Evolutionary conservation across 1,140 invertebrate genomes (phyloP).

Genomic region (Neodiprion lecontei): DNA sequence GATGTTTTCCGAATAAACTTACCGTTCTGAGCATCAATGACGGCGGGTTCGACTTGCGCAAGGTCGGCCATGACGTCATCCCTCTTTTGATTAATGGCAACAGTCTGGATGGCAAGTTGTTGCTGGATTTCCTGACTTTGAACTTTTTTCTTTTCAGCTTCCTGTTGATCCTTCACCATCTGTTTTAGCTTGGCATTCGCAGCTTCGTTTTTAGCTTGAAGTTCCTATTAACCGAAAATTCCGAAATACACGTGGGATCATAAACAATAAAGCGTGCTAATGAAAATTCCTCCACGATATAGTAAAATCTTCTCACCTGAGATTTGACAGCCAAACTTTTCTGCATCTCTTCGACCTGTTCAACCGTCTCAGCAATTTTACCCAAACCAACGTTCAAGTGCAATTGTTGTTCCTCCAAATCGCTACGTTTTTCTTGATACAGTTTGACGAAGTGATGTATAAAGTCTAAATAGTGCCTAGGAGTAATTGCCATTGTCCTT

Average conservation of each 20-base stretch:
- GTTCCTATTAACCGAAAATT: constrained; percentile 67
- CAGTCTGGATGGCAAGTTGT: constrained; percentile 87
- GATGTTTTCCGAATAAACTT: constrained; percentile 42
- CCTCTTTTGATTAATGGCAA: constrained; percentile 92
- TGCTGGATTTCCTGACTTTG: constrained; percentile 97
- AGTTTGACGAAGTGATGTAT: constrained; percentile 99
- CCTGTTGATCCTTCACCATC: constrained; percentile 99
- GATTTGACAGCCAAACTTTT: constrained; percentile 97
- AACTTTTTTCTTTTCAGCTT: constrained; percentile 99
- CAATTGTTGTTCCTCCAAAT: constrained; percentile 98
- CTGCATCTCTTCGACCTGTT: constrained; percentile 99
- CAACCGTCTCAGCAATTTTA: constrained; percentile 99
- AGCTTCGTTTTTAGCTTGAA: constrained; percentile 98
- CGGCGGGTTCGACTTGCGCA: constrained; percentile 96
- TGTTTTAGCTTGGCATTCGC: constrained; percentile 98
- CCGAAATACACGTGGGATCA: not conserved
- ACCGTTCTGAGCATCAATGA: constrained; percentile 98
- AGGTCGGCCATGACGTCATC: constrained; percentile 94
- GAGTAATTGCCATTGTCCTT: constrained; percentile 96
- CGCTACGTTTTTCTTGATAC: constrained; percentile 96
- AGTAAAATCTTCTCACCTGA: constrained; percentile 59
- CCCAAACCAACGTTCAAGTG: constrained; percentile 98
- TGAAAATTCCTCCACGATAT: not conserved
- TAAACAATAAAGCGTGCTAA: too few species aligned
- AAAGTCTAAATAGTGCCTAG: constrained; percentile 98